Base-by-base conservation (phyloP, 2,888 invertebrate species). In the Ametastegia equiseti region DNA sequence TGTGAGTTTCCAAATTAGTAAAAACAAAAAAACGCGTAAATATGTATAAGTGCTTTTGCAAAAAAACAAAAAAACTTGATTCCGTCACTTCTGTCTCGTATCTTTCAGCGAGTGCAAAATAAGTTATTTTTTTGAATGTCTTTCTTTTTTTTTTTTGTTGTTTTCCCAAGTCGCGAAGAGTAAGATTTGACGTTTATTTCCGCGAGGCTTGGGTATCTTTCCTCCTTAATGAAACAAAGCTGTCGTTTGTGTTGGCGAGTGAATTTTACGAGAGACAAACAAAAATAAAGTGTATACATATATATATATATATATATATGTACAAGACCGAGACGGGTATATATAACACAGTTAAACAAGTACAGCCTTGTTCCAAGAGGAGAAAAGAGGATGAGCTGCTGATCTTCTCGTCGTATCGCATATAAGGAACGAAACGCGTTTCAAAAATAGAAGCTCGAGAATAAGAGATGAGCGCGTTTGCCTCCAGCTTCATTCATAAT, bases 401-500 rank as follows among this genome's bases (percentile, higher is more conserved):
- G n/a, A n/a, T n/a, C n/a, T 11, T 30, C 71, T 27, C 15, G n/a
- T n/a, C n/a, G n/a, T n/a, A n/a, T n/a, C n/a, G n/a, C n/a, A n/a
- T n/a, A n/a, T n/a, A n/a, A n/a, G n/a, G n/a, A n/a, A 47, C 47
- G 2, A 30, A 54, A 23, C 27, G 30, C 6, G 19, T 13, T 42
- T 57, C 23, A 63, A 78, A 78, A 78, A 78, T 78, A 78, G 39
- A 60, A 63, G 33, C 27, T 45, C 30, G 27, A 45, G 23, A 60
- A n/a, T 5, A 39, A 42, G 57, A 78, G 39, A 63, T 60, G 60
- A 42, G 60, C 63, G n/a, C n/a, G n/a, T n/a, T n/a, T n/a, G n/a
- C n/a, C n/a, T 27, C 30, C 15, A 60, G 60, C 60, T 78, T 78
- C 78, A 78, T 78, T 78, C 78, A 78, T 78, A 78, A 78, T 78